Percentiles rank a stretch among this genome's conserved stretches.
Evolutionary conservation across 2,888 invertebrate genomes (phyloP).

Genomic region (Ceratothoa steindachneri): DNA sequence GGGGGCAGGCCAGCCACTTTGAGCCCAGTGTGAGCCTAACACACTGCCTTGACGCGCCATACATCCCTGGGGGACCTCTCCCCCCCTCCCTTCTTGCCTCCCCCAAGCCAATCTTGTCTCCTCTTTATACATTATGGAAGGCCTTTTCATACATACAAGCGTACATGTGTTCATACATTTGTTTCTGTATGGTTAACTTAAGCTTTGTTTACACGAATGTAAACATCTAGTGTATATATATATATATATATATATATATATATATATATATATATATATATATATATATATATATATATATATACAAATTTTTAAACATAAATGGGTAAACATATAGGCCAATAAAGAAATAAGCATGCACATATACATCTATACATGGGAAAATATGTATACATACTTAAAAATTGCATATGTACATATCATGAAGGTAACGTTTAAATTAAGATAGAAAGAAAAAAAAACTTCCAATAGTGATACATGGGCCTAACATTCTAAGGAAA

Average conservation of each 20-base stretch:
- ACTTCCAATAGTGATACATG: too few species aligned
- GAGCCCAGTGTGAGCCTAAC: not conserved
- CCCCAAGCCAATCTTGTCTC: too few species aligned
- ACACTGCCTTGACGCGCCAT: too few species aligned
- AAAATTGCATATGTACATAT: not conserved
- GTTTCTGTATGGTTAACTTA: not conserved
- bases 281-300: slow-evolving; percentile 15
- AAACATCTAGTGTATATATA: slow-evolving; percentile 1
- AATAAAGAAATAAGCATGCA: not conserved
- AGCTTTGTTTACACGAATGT: not conserved
- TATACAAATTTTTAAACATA: not conserved
- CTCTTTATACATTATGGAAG: not conserved
- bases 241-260: slow-evolving; percentile 14
- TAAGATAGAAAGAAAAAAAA: too few species aligned
- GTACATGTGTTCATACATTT: not conserved
- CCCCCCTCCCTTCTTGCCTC: too few species aligned
- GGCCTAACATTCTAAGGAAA: too few species aligned
- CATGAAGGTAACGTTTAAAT: too few species aligned
- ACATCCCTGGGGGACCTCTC: too few species aligned
- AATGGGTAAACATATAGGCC: not conserved
- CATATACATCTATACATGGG: not conserved
- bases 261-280: slow-evolving; percentile 12
- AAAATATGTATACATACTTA: not conserved
- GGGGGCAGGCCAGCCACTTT: not conserved
- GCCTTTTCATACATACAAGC: not conserved